Evolutionary conservation across 2,888 invertebrate genomes (phyloP), one percentile per base, ranked within the genome.

Genomic region (Pollenia angustigena): DNA sequence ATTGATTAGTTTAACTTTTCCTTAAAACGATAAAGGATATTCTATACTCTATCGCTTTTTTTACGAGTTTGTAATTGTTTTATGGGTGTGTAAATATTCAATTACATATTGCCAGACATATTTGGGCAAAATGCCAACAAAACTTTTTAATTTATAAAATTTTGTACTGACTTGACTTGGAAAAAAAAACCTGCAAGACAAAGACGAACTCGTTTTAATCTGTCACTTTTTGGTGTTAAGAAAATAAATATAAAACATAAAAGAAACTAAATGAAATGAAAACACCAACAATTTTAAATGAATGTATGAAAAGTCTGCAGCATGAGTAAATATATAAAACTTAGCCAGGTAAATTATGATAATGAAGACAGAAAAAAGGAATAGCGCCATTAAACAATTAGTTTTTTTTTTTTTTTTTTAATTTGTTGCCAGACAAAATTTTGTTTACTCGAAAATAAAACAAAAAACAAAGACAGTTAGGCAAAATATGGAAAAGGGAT

Each of bases 61-160:
- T 32, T 32, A 4, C 6, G 0, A 32, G 32, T 32, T 2, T 23
- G 23, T 2, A 32, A 32, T 32, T 32, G 32, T 32, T 32, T 32
- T 32, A 32, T 32, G 32, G 32, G 12, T 40, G 58, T 32, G 32
- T 32, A 68, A 68, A 48, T 52, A 52, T 42, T 52, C 40, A 69
- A 69, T 69, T 50, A 16, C 16, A 71, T 71, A 54, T 71, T 44
- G 16, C 40, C 68, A 42, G 69, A 71, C 42, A 54, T 52, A 40
- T 40, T 69, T 69, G 14, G 69, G 40, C 18, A 54, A 71, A 71
- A 71, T 40, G 52, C 40, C 40, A 69, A 40, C 32, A 12, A 52
- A 68, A 69, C 11, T 72, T 14, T 54, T 46, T 52, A 52, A 62
- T 64, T 23, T 52, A 52, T 10, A 52, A 18, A 54, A 23, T 75